These are phyloP conservation scores for Drosophila hawaiiensis DNA, from an alignment of 2,888 invertebrate genomes.

Conservation along the genomic window DNA sequence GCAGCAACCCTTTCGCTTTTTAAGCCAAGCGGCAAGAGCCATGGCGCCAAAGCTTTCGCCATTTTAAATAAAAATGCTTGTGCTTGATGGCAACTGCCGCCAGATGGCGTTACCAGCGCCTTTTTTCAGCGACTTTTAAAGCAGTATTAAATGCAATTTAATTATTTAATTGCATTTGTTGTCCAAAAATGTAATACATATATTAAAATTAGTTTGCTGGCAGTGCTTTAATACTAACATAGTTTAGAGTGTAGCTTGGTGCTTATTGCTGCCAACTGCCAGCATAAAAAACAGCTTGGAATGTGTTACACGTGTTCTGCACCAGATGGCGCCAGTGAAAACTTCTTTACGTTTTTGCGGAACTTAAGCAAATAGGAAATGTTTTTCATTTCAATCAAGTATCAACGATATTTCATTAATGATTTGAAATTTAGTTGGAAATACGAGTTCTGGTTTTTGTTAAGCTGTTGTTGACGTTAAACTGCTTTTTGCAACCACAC, in stretches of 20 bases:
- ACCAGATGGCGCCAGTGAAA: constrained; percentile 51
- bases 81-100: constrained; percentile 50
- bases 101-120: constrained; percentile 55
- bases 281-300: constrained; percentile 13
- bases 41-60: constrained; percentile 80
- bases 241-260: background rate
- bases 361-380: background rate
- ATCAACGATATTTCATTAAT: background rate
- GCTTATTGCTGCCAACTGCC: constrained; percentile 1
- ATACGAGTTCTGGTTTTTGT: background rate
- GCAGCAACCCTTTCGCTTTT: constrained; percentile 74
- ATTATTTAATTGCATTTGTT: background rate
- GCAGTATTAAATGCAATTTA: background rate
- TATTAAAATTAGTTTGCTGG: background rate
- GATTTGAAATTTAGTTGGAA: background rate
- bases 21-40: constrained; percentile 61
- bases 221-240: background rate
- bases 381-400: background rate
- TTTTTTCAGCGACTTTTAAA: constrained; percentile 17
- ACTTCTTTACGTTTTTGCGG: constrained; percentile 17
- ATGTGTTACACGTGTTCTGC: constrained; percentile 23
- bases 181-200: background rate
- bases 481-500: background rate
- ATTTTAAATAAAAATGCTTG: constrained; percentile 75
- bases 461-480: background rate